Base-by-base conservation (phyloP, 2,888 invertebrate species). In the Cistogaster globosa region DNA sequence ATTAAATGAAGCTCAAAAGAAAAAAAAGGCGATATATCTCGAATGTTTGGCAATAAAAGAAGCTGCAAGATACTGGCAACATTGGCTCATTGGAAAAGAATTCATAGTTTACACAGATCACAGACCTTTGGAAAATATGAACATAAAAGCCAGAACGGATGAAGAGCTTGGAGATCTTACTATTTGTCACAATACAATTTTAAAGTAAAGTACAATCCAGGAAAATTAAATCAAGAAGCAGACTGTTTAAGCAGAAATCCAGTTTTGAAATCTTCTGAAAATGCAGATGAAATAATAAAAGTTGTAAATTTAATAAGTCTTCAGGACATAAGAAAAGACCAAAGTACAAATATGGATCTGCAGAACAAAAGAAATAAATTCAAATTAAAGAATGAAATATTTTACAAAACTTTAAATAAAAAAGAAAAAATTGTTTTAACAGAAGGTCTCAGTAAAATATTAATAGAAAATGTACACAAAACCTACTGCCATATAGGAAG, bases 31-130 rank as follows among this genome's bases (percentile, higher is more conserved):
- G 22, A 82, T 86, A 65, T 86, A 84, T 57, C 60, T 84, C 14
- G 86, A 86, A 85, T 86, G 83, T 58, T 36, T 85, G 22, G 87
- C 86, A 45, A 87, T 87, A 20, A 87, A 86, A 74, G 82, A 86
- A 69, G 57, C 83, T 67, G 69, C 82, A 57, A 86, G 71, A 79
- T 87, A 86, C 75, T 87, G 84, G 86, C 83, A 86, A 63, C 79
- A 87, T 60, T 77, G 69, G 62, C 71, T 86, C 2, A 87, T 87
- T 72, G 79, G 79, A 36, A 87, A 78, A 71, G 48, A 51, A 53
- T 86, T 87, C 45, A 83, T 22, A 51, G 86, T 87, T 26, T 87
- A 72, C 76, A 86, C 75, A 22, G 80, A 87, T 55, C 26, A 26
- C 26, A 87, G 83, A 74, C 84, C 86, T 14, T 48, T 85, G 14